phyloP scores from a whole-genome alignment of 1,140 invertebrate species.

The Atopsyche davidsoni region DNA sequence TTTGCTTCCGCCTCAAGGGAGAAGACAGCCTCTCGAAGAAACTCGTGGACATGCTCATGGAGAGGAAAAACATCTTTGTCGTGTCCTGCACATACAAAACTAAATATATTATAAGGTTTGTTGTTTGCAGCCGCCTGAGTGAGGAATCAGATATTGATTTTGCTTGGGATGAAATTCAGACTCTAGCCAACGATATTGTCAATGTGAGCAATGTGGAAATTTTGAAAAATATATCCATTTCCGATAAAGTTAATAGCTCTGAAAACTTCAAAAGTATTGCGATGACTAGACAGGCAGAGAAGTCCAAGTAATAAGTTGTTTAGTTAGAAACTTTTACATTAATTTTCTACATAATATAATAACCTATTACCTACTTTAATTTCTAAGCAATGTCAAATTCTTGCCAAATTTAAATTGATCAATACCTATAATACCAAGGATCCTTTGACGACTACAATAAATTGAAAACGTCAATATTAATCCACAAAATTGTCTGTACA shows the following conservation, averaged over 20 bases:
- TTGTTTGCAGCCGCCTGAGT: conserved; percentile 68
- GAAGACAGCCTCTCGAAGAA: conserved; percentile 70
- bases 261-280: conserved; percentile 9
- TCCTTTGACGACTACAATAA: too few species aligned
- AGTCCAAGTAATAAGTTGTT: too few species aligned
- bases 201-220: conserved; percentile 30
- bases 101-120: conserved; percentile 75
- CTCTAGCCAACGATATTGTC: conserved; percentile 47
- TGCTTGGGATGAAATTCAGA: conserved; percentile 75
- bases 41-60: conserved; percentile 69
- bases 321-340: too few species aligned
- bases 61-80: conserved; percentile 76
- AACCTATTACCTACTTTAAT: too few species aligned
- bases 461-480: too few species aligned
- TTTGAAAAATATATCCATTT: conserved; percentile 34
- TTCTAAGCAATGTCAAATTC: too few species aligned
- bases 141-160: conserved; percentile 67
- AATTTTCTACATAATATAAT: too few species aligned
- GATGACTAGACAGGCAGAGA: background rate
- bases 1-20: conserved; percentile 83
- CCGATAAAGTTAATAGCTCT: conserved; percentile 6
- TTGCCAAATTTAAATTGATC: too few species aligned
- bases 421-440: too few species aligned
- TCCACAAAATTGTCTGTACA: too few species aligned
- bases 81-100: conserved; percentile 65